Conservation (phyloP, 1,140 invertebrate species). For the Aporrectodea caliginosa region DNA sequence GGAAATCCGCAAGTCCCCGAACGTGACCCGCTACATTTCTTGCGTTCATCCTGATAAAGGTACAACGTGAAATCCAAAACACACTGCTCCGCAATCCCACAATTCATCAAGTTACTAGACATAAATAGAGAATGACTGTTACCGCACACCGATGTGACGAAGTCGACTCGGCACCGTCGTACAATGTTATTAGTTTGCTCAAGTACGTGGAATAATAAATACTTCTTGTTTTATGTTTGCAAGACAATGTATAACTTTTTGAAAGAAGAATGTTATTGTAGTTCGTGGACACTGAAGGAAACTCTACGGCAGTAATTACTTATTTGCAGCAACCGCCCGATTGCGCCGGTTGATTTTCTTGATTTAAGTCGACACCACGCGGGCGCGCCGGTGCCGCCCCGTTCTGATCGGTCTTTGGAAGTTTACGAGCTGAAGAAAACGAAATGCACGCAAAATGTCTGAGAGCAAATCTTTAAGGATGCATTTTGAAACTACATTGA, state of each 20-base stretch:
- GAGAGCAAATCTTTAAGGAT: too few relatives aligned
- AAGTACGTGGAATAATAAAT: background rate
- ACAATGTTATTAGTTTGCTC: background rate
- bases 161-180: too few relatives aligned
- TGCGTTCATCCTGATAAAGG: too few relatives aligned
- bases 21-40: too few relatives aligned
- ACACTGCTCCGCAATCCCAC: background rate
- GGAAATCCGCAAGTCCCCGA: too few relatives aligned
- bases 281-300: background rate
- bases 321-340: slow-evolving; percentile 75
- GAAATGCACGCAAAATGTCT: too few relatives aligned
- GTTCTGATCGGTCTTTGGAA: slow-evolving; percentile 82
- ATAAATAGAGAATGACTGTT: too few relatives aligned
- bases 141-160: background rate
- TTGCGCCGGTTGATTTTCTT: slow-evolving; percentile 67
- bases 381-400: slow-evolving; percentile 48
- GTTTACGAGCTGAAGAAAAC: slow-evolving; percentile 89
- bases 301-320: slow-evolving; percentile 13
- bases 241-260: background rate
- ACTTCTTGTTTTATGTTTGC: background rate
- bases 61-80: too few relatives aligned
- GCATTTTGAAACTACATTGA: too few relatives aligned
- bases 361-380: slow-evolving; percentile 74
- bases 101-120: background rate
- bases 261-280: background rate